A percentile compares a stretch with the other conserved stretches of the same genome.
phyloP scores from a whole-genome alignment of 2,888 invertebrate species.

The Apamea epomidion region DNA sequence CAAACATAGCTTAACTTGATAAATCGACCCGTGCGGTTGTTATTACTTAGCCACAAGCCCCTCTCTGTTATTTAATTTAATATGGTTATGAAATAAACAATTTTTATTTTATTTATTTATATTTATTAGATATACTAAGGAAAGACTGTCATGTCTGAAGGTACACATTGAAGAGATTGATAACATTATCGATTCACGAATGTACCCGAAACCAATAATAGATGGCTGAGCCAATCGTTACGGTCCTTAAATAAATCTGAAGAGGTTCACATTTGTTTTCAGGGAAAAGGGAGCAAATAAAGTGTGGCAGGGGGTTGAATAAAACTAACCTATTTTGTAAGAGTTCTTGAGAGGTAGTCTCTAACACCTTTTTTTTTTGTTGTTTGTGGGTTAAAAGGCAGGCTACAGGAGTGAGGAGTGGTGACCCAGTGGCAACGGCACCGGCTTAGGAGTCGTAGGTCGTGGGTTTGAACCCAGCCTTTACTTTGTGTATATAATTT shows the following conservation, averaged over 20 bases:
- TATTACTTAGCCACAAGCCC: too few species aligned
- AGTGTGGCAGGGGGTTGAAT: conserved; percentile 30
- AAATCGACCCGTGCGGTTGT: too few species aligned
- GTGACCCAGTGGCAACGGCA: too few species aligned
- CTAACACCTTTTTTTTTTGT: not conserved
- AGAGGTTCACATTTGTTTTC: conserved; percentile 59
- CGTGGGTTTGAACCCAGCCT: too few species aligned
- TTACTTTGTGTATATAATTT: too few species aligned
- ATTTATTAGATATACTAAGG: too few species aligned
- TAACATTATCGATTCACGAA: conserved; percentile 32
- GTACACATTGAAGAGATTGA: conserved; percentile 13
- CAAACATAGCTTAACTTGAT: too few species aligned
- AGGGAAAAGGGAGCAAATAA: conserved; percentile 41
- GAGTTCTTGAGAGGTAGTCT: conserved; percentile 13
- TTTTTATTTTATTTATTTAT: too few species aligned
- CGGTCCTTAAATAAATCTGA: conserved; percentile 60
- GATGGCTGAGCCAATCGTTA: conserved; percentile 43
- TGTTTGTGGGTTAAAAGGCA: not conserved
- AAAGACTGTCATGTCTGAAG: not conserved
- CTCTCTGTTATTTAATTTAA: too few species aligned
- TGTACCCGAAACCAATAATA: conserved; percentile 49
- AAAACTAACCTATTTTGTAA: conserved; percentile 28
- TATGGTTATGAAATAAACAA: too few species aligned
- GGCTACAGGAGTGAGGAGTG: too few species aligned
- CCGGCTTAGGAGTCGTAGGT: too few species aligned